Evolutionary conservation across 2,888 invertebrate species (phyloP), one percentile per base, ranked within the genome.

Genomic region (Hecatera dysodea): DNA sequence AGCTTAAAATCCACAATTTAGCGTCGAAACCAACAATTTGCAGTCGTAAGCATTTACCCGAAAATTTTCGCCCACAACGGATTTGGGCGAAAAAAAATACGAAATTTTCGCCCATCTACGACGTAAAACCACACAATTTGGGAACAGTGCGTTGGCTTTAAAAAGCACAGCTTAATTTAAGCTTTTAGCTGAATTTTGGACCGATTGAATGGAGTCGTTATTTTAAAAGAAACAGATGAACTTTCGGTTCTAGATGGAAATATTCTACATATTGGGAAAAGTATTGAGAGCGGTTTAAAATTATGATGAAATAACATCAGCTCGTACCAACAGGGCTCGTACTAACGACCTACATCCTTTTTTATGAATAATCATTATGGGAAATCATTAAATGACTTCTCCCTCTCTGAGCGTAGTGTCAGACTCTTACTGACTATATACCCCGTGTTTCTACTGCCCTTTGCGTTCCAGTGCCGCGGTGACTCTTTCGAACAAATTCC

Each of bases 161-260:
- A 59, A 80, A 66, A 57, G 11, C n/a, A 72, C 15, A n/a, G 70
- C 48, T 81, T 71, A 64, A 81, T 78, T 78, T 48, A 76, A 52
- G 29, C 46, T 78, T 63, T 66, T 53, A 44, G 33, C 57, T 7
- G 48, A 55, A 76, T 68, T 68, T 63, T 63, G 15, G 12, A 27
- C 8, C 55, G 39, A 81, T 76, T 70, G 59, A 70, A 78, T 50
- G 24, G 6, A 50, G 44, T 22, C 19, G 62, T 80, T 59, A 65
- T 52, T 57, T 61, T 61, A 11, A 8, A 42, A 24, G 9, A 59
- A 46, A 63, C 27, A 46, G 39, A 44, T 22, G 24, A 0, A 56
- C 12, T n/a, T 22, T 64, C 55, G 15, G 59, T 39, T 27, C 9
- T 46, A 46, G 44, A 44, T 39, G 15, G 1, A 39, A n/a, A n/a